Evolutionary conservation across 2,113 vertebrate genomes (phyloP).

Genomic region (Dromiciops gliroides): DNA sequence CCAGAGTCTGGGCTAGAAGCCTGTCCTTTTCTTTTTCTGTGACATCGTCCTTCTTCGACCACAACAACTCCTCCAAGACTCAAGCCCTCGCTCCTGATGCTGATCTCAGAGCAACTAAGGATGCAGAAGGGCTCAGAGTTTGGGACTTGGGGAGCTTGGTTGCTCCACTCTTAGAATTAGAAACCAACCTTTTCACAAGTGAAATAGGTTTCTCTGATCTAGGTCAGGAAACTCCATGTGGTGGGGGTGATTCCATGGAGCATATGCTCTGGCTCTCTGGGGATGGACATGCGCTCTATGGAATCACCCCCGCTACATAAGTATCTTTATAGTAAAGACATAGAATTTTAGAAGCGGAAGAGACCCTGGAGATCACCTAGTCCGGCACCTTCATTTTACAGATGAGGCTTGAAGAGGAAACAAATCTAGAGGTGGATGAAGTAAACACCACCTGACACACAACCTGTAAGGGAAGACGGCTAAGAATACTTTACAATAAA

Average conservation of each 20-base stretch:
- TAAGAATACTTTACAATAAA: not conserved
- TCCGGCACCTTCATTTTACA: not conserved
- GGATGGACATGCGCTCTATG: conserved; percentile 1
- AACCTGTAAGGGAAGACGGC: not conserved
- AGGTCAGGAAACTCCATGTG: not conserved
- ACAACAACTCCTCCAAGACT: not conserved
- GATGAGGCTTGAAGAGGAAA: not conserved
- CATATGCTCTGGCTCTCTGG: conserved; percentile 1
- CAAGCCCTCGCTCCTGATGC: not conserved
- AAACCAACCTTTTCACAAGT: not conserved
- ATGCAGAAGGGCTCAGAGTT: not conserved
- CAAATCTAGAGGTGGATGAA: not conserved
- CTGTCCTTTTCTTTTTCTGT: not conserved
- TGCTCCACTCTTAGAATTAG: not conserved
- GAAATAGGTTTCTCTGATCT: not conserved
- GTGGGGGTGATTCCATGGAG: not conserved
- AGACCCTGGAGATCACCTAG: not conserved
- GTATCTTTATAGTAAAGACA: not conserved
- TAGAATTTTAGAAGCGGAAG: not conserved
- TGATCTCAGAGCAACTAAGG: not conserved
- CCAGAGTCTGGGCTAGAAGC: not conserved
- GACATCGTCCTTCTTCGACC: not conserved
- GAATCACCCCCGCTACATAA: not conserved
- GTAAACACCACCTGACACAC: not conserved
- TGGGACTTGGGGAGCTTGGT: not conserved